phyloP scores from a whole-genome alignment of 2,113 vertebrate genomes.

The Sinocyclocheilus rhinocerous region DNA sequence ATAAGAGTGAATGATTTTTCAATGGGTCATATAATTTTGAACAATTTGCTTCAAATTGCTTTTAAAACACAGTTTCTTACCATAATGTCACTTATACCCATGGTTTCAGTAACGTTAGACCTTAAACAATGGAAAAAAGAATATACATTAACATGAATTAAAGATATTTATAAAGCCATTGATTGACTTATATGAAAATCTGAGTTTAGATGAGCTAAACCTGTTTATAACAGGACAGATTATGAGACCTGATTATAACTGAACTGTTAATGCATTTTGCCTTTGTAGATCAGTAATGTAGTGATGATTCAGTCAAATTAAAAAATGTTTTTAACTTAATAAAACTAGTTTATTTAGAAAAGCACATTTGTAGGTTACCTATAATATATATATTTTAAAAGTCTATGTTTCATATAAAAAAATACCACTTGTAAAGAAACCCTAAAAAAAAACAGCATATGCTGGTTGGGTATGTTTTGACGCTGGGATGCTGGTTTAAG shows the following conservation, averaged over 20 bases:
- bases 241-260: background rate
- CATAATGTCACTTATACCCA: slow-evolving; percentile 8
- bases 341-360: background rate
- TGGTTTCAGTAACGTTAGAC: background rate
- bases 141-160: background rate
- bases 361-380: background rate
- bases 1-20: background rate
- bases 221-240: no score
- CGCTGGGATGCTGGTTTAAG: no score
- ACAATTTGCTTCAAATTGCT: background rate
- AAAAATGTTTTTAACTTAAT: background rate
- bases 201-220: no score
- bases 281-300: background rate
- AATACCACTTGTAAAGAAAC: background rate
- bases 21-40: background rate
- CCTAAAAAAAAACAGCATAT: no score
- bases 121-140: background rate
- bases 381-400: background rate
- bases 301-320: background rate
- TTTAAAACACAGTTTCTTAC: slow-evolving; percentile 2
- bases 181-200: no score
- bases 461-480: no score
- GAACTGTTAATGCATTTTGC: background rate
- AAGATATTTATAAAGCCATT: background rate
- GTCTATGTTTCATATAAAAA: background rate